Base-by-base conservation (phyloP, 2,113 vertebrate species). In the Lates calcarifer region DNA sequence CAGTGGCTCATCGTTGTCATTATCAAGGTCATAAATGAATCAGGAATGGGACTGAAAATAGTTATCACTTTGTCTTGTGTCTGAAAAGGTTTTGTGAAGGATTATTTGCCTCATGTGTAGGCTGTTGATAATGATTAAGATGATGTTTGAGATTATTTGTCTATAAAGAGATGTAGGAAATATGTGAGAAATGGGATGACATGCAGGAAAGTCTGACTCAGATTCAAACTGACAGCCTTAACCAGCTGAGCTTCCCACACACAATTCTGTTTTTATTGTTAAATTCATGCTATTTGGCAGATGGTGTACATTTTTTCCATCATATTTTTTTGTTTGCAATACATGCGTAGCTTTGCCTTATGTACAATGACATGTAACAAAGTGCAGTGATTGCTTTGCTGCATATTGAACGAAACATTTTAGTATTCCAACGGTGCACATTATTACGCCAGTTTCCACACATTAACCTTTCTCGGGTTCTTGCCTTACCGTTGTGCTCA, bases 381-480 rank as follows among this genome's bases (percentile, higher is more conserved):
- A 87, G 77, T 74, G 82, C 15, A 1, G 22, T 60, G 81, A 89
- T 91, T 90, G 88, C 86, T 82, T 64, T 70, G 68, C 88, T 78
- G 87, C 87, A 88, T 84, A 86, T 45, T 86, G 63, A 91, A 82
- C 45, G 2, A 47, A 77, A 51, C 65, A 75, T 89, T 89, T 90
- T 85, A 82, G 84, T 70, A 90, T 90, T 89, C 90, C 72, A 67
- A n/a, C 31, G 31, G 47, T 13, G 74, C 74, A 82, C 74, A 65
- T 88, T 87, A 90, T 89, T 84, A 90, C 83, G 84, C 51, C 77
- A 18, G 73, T 86, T 91, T 90, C 87, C 88, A 74, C 87, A 87
- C 83, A 90, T 92, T 91, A 91, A 92, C 91, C 90, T 93, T 92
- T 92, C 43, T 83, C 7, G 41, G 62, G 81, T 83, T 87, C 79